Base-by-base conservation (phyloP, 2,888 invertebrate genomes). In the Caenorhabditis becei region DNA sequence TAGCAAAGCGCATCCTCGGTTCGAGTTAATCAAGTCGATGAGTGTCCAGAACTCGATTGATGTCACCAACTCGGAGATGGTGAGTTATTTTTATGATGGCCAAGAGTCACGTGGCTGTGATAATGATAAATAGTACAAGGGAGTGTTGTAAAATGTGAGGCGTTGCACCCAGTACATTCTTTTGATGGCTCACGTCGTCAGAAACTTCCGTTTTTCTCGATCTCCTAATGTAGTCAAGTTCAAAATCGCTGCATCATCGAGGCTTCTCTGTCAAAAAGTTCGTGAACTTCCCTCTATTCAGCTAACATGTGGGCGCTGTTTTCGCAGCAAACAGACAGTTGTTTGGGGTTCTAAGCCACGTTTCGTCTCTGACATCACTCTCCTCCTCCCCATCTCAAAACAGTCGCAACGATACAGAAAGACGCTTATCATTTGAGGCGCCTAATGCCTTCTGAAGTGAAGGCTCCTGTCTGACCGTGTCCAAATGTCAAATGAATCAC, bases 41-140 rank as follows among this genome's bases (percentile, higher is more conserved):
- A 74, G 80, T 44, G 59, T 80, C 61, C 77, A 78, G 49, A 77
- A 69, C 26, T 75, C 78, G 44, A 66, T 78, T 58, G 83, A 83
- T 53, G 51, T 83, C 16, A 59, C 74, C 28, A 71, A 75, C 62
- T 49, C 66, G 35, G 58, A 71, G 47, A 62, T 62, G 80, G 80
- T 80, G n/a, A 54, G 75, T 59, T n/a, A 32, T 32, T 10, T 10
- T 32, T 4, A 32, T 49, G 49, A n/a, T n/a, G n/a, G n/a, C n/a
- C n/a, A 32, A 32, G 5, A 32, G 32, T 32, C 32, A 32, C 32
- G 32, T 32, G 32, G 32, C 32, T 7, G 32, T 32, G 32, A 32
- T 32, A 32, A 32, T 32, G 32, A 32, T n/a, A n/a, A n/a, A n/a
- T 10, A 32, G 32, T 32, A 10, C 32, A 32, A n/a, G n/a, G n/a